Evolutionary conservation across 1,140 invertebrate genomes (phyloP).

Genomic region (Tribolium madens): DNA sequence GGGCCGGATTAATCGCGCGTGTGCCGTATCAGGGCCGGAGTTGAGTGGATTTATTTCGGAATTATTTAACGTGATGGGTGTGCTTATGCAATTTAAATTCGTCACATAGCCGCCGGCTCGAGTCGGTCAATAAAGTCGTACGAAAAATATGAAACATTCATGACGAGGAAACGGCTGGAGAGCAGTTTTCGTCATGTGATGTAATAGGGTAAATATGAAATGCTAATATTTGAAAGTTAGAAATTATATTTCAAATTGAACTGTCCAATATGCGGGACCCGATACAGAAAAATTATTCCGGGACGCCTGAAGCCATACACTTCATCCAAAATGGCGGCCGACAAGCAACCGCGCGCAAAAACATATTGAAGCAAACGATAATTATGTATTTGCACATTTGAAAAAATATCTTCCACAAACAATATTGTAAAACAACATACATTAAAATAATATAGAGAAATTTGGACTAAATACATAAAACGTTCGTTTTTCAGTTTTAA

Average conservation of each 20-base stretch:
- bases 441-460: no score
- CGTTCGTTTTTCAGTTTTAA: no score
- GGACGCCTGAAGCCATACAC: neutral
- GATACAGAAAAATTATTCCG: constrained; percentile 56
- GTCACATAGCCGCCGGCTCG: constrained; percentile 57
- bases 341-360: neutral
- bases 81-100: constrained; percentile 61
- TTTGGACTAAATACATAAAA: no score
- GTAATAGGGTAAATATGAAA: constrained; percentile 64
- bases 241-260: constrained; percentile 64
- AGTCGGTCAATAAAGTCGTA: constrained; percentile 55
- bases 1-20: constrained; percentile 20
- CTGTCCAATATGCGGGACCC: constrained; percentile 55
- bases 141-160: constrained; percentile 59
- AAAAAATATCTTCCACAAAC: no score
- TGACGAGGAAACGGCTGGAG: constrained; percentile 54
- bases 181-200: constrained; percentile 56
- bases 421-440: no score
- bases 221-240: constrained; percentile 62
- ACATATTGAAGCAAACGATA: no score
- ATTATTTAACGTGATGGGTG: constrained; percentile 59
- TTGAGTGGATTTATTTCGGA: constrained; percentile 57
- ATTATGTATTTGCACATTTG: no score
- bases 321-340: constrained; percentile 17
- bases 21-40: neutral